phyloP scores from a whole-genome alignment of 1,140 invertebrate species.

The Nephotettix cincticeps region DNA sequence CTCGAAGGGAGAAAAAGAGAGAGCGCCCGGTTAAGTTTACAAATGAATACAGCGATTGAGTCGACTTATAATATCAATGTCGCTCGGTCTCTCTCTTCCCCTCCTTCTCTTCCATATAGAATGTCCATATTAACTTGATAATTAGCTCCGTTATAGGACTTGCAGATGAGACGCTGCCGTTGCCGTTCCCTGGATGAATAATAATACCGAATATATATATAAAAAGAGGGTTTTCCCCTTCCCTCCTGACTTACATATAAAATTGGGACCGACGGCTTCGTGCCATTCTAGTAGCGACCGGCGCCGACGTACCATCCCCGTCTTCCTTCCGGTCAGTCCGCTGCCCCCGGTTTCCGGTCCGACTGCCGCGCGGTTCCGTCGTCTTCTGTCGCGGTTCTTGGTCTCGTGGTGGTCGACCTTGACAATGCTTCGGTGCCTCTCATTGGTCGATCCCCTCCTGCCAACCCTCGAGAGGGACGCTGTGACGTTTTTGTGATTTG shows the following conservation, averaged over 20 bases:
- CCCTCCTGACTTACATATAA: constrained; percentile 45
- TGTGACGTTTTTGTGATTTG: background rate
- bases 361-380: background rate
- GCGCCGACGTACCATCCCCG: background rate
- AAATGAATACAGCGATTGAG: constrained; percentile 73
- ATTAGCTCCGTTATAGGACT: constrained; percentile 87
- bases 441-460: constrained; percentile 10
- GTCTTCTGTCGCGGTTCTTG: background rate
- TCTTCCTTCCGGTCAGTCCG: background rate
- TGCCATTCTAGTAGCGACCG: constrained; percentile 41
- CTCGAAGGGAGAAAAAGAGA: constrained; percentile 33
- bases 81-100: constrained; percentile 50
- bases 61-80: constrained; percentile 73
- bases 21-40: constrained; percentile 59
- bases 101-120: constrained; percentile 58
- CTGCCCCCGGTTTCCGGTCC: background rate
- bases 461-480: background rate
- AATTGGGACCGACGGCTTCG: constrained; percentile 41
- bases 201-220: constrained; percentile 44
- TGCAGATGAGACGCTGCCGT: constrained; percentile 68
- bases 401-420: constrained; percentile 22
- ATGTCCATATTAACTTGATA: constrained; percentile 86
- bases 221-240: constrained; percentile 39
- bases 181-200: constrained; percentile 38
- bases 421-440: background rate